Base-by-base conservation (phyloP, 92 coral and sea anemone species). In the Phenganax stokvisi region DNA sequence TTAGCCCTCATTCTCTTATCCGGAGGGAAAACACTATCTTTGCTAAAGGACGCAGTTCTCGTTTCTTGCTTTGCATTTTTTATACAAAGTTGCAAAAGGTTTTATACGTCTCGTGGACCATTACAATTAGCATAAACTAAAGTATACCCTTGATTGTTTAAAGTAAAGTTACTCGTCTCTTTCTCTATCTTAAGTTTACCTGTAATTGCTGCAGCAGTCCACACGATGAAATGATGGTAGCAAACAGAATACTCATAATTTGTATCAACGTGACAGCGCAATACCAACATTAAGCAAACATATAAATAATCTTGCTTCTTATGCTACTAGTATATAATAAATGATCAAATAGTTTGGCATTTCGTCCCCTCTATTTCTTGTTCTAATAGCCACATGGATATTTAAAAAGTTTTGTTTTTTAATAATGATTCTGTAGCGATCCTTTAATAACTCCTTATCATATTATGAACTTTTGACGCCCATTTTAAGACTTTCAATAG, bases 231-330 rank as follows among this genome's bases (percentile, higher is more conserved):
- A 77, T 71, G 65, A 79, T 47, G 47, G 47, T 53, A n/a, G 83
- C 63, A 79, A 79, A 79, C 83, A 79, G 63, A 77, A n/a, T 72
- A 30, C 83, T 79, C 74, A 65, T 79, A 55, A 79, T 67, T 79
- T 56, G 73, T 68, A 62, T 29, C 28, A 52, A 15, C 31, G 55
- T 62, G 60, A 51, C 83, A 79, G 12, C 28, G 25, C 57, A 53
- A 59, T 29, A 17, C 1, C 73, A 10, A 30, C n/a, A 61, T 61
- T 61, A 8, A 37, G n/a, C 67, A 61, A 61, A 17, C 12, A 61
- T 6, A 61, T 8, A 28, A 28, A 61, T 8, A 28, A 28, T 10
- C 54, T 8, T 37, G 54, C 47, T 37, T 37, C 47, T 2, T 37
- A 37, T 37, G 5, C 5, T 37, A 37, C 47, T 37, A 37, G 47